A percentile compares a stretch with the other conserved stretches of the same genome.
These are phyloP conservation scores for Drepana arcuata DNA, from an alignment of 1,140 invertebrate species.

Conservation along the genomic window DNA sequence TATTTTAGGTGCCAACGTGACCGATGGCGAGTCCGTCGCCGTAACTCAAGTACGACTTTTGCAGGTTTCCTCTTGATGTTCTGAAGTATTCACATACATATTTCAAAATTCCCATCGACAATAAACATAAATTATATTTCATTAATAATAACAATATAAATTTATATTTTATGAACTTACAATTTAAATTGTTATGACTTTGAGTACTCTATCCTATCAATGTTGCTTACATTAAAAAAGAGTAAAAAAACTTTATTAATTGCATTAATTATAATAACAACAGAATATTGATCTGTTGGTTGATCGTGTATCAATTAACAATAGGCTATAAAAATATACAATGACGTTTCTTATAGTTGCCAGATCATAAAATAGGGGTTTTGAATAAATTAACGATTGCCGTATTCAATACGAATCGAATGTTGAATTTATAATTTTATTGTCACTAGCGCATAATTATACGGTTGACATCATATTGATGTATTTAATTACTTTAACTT, in stretches of 20 bases:
- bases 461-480: slow-evolving; percentile 4
- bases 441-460: neutral
- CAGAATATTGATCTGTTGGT: slow-evolving; percentile 10
- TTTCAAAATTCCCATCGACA: too few relatives aligned
- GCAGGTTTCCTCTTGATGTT: too few relatives aligned
- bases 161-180: too few relatives aligned
- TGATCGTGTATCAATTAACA: slow-evolving; percentile 15
- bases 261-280: slow-evolving; percentile 53
- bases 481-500: slow-evolving; percentile 3
- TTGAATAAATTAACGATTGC: slow-evolving; percentile 56
- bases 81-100: too few relatives aligned
- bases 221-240: neutral
- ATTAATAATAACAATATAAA: too few relatives aligned
- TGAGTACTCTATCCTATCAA: too few relatives aligned
- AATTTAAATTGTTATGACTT: too few relatives aligned
- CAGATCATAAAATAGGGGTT: slow-evolving; percentile 62
- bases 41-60: too few relatives aligned
- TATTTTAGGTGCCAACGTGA: too few relatives aligned
- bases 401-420: too few relatives aligned
- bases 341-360: slow-evolving; percentile 36
- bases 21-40: too few relatives aligned
- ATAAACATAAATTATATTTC: too few relatives aligned
- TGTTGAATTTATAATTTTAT: slow-evolving; percentile 1
- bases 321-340: slow-evolving; percentile 31
- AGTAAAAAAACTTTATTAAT: slow-evolving; percentile 51